Evolutionary conservation across 2,113 vertebrate genomes (phyloP), one percentile per base, ranked within the genome.

Genomic region (Leucoraja erinaceus): DNA sequence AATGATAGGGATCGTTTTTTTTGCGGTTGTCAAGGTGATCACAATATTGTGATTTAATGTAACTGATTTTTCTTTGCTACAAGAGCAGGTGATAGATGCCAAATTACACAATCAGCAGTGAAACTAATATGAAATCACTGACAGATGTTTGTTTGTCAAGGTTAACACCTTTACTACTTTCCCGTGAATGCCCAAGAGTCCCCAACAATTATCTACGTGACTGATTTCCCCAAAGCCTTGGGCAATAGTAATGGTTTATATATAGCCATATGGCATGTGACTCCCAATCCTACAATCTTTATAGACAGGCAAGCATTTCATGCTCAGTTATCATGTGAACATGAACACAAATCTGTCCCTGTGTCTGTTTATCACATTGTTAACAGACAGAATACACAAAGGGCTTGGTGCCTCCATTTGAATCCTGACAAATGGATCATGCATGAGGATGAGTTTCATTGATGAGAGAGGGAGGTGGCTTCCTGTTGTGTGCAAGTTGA

Each of bases 81-180:
- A 84, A 25, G 47, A 84, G 47, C 81, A 84, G 54, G 81, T 9
- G 54, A 84, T 84, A 84, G 54, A 59, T 28, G 81, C 59, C 54
- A 84, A 59, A 84, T 84, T 84, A 59, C 81, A 59, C 20, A 84
- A 84, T 84, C 81, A 84, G 25, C 81, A 28, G 22, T 84, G 54
- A 84, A 72, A 84, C 47, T 10, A 84, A 84, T 84, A 84, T 84
- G 25, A 84, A 84, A 22, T 22, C 47, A 22, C 47, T 59, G 47
- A 84, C 81, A 84, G 81, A 59, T 84, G 47, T 59, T 84, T 84
- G 25, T 84, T 78, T 81, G 25, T 25, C 20, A 84, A 84, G 54
- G 47, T 59, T 47, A 81, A 22, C 38, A 20, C 8, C 78, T 22
- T 59, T 3, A 84, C 25, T 56, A 1, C 25, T 83, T 83, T 56